A percentile compares a stretch with the other conserved stretches of the same genome.
phyloP scores from a whole-genome alignment of 2,113 vertebrate species.

The Dolichotis patagonum region DNA sequence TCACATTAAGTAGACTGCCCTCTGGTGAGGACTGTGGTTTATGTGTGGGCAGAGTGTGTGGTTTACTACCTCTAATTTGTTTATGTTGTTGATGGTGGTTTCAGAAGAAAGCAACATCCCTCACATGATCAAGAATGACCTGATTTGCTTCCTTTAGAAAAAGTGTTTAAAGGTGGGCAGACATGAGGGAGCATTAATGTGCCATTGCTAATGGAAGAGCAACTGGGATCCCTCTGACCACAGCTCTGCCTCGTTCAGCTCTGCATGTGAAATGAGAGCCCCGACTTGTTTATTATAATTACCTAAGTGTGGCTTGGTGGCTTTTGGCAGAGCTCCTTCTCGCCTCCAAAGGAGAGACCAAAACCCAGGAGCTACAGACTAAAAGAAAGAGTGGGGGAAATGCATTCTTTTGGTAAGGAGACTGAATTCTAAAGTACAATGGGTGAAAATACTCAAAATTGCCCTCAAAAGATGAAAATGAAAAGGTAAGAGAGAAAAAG shows the following conservation, averaged over 20 bases:
- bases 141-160: slow-evolving; percentile 63
- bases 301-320: slow-evolving; percentile 76
- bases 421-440: not conserved
- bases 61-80: slow-evolving; percentile 81
- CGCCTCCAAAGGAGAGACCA: slow-evolving; percentile 64
- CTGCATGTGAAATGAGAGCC: slow-evolving; percentile 61
- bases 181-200: slow-evolving; percentile 69
- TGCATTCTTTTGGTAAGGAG: not conserved
- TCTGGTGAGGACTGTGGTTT: slow-evolving; percentile 83
- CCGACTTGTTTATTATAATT: slow-evolving; percentile 73
- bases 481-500: slow-evolving; percentile 11
- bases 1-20: slow-evolving; percentile 84
- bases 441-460: slow-evolving; percentile 15
- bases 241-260: slow-evolving; percentile 34
- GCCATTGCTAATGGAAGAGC: slow-evolving; percentile 38
- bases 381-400: not conserved
- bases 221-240: slow-evolving; percentile 55
- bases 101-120: slow-evolving; percentile 71
- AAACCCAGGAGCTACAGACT: slow-evolving; percentile 48
- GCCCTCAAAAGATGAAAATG: slow-evolving; percentile 17
- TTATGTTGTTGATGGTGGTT: slow-evolving; percentile 82
- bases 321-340: slow-evolving; percentile 71
- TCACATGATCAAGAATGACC: slow-evolving; percentile 59
- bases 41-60: slow-evolving; percentile 80
- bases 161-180: slow-evolving; percentile 46